Percentiles rank a stretch among this genome's conserved stretches.
phyloP scores from a whole-genome alignment of 2,888 invertebrate species.

The Netelia virgata region DNA sequence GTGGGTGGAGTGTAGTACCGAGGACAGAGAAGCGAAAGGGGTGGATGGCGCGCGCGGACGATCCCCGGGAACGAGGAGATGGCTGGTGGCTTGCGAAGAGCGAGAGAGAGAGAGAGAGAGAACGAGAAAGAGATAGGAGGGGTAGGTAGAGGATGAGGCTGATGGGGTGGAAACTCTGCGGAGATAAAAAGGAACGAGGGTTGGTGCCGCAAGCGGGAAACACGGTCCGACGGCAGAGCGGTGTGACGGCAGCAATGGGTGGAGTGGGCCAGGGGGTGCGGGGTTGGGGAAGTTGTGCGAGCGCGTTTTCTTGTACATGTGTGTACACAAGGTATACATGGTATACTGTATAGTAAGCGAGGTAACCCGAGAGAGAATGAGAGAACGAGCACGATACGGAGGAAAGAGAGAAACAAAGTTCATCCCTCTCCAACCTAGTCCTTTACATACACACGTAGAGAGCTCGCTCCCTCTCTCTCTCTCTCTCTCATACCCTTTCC shows the following conservation, averaged over 20 bases:
- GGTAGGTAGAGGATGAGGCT: conserved; percentile 81
- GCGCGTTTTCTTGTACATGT: conserved; percentile 34
- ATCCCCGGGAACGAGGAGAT: conserved; percentile 67
- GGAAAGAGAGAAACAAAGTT: conserved; percentile 61
- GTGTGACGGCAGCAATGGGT: conserved; percentile 38
- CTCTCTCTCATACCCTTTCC: conserved; percentile 30
- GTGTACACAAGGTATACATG: conserved; percentile 20
- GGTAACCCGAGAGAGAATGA: conserved; percentile 69
- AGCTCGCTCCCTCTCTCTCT: not conserved
- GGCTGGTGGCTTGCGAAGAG: conserved; percentile 57
- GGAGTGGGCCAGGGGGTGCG: too few relatives aligned
- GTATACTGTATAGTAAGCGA: conserved; percentile 22
- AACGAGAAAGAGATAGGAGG: conserved; percentile 31
- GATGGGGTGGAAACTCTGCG: conserved; percentile 85
- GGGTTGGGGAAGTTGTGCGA: conserved; percentile 45
- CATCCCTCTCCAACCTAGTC: conserved; percentile 43
- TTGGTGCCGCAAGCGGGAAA: conserved; percentile 75
- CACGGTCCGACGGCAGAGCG: conserved; percentile 66
- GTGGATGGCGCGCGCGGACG: conserved; percentile 69
- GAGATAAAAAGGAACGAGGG: conserved; percentile 85
- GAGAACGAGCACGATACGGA: conserved; percentile 60
- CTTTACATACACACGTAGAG: conserved; percentile 22
- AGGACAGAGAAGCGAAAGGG: conserved; percentile 67
- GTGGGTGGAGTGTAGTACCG: conserved; percentile 71
- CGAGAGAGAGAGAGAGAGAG: conserved; percentile 58